These are phyloP conservation scores for Rhadina sibilatrix DNA, from an alignment of 2,113 vertebrate species.

Conservation along the genomic window DNA sequence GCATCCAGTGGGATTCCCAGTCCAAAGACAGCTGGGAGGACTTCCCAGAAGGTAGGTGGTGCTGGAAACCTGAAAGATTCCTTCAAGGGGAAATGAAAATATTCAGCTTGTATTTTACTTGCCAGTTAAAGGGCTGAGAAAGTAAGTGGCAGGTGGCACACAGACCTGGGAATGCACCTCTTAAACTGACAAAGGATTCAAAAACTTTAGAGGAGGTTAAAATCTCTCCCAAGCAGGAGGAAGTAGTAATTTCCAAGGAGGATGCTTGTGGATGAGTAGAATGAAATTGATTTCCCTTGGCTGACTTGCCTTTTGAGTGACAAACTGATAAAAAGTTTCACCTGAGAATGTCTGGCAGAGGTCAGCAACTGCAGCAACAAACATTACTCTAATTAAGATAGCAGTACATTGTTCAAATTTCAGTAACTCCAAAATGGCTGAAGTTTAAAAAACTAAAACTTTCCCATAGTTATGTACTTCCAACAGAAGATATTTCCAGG, in stretches of 20 bases:
- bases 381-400: background rate
- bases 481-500: background rate
- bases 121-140: background rate
- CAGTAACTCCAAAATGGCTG: background rate
- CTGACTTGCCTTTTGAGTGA: background rate
- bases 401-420: background rate
- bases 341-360: background rate
- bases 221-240: background rate
- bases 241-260: background rate
- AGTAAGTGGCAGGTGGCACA: background rate
- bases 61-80: background rate
- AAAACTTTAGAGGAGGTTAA: background rate
- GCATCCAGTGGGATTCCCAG: background rate
- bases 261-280: background rate
- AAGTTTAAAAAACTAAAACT: background rate
- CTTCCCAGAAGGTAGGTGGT: background rate
- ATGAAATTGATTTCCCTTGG: background rate
- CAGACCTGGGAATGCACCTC: background rate
- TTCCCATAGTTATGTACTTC: background rate
- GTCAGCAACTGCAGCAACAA: background rate
- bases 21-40: background rate
- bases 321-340: background rate
- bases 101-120: background rate
- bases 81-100: background rate
- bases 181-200: background rate